A percentile compares a stretch with the other conserved stretches of the same genome.
Evolutionary conservation across 2,888 invertebrate species (phyloP).

Genomic region (Folsomia candida): DNA sequence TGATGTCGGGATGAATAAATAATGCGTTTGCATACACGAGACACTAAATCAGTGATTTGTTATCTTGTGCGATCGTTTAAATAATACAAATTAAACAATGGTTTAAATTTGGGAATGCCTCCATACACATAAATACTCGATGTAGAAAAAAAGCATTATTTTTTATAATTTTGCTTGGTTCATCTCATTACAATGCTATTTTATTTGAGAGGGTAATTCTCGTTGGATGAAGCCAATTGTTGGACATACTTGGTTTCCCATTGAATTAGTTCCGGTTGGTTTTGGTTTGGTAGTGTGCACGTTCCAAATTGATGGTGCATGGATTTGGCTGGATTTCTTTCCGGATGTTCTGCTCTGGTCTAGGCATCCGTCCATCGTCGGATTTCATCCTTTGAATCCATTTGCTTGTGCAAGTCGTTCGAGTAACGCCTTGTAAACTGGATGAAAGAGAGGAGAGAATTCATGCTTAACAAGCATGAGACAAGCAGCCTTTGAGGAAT

Average conservation of each 20-base stretch:
- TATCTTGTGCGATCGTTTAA: too few relatives aligned
- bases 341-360: constrained; percentile 33
- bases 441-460: constrained; percentile 23
- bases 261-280: background rate
- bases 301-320: constrained; percentile 1
- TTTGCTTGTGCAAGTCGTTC: constrained; percentile 7
- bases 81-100: too few relatives aligned
- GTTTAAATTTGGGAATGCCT: too few relatives aligned
- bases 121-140: too few relatives aligned
- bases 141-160: too few relatives aligned
- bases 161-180: too few relatives aligned
- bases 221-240: too few relatives aligned
- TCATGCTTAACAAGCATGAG: constrained; percentile 39
- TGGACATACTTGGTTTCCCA: background rate
- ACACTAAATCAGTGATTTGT: too few relatives aligned
- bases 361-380: constrained; percentile 11
- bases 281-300: background rate
- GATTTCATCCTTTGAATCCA: constrained; percentile 12
- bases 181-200: too few relatives aligned
- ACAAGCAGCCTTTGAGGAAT: constrained; percentile 24
- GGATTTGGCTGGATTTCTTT: constrained; percentile 23
- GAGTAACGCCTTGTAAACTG: background rate
- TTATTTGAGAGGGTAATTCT: too few relatives aligned
- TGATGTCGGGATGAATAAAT: too few relatives aligned
- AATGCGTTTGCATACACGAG: too few relatives aligned